phyloP scores from a whole-genome alignment of 2,113 vertebrate genomes.

The Crocuta crocuta region DNA sequence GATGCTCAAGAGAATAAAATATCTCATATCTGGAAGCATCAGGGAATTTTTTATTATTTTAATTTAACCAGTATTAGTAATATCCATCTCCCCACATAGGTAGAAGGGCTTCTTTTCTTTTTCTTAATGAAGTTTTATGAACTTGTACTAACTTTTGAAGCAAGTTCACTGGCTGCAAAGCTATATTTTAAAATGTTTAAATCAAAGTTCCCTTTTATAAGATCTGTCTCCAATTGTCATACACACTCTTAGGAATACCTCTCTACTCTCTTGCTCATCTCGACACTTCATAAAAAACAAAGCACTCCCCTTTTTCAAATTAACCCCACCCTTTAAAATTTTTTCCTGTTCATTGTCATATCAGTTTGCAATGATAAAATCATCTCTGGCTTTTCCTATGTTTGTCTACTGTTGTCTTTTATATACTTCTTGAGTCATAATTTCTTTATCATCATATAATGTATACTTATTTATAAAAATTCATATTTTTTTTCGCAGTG shows the following conservation, averaged over 20 bases:
- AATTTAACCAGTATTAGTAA: not conserved
- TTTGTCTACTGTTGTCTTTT: not conserved
- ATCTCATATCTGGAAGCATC: not conserved
- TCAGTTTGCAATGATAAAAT: not conserved
- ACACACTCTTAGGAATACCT: not conserved
- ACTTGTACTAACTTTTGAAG: not conserved
- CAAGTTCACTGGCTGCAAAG: not conserved
- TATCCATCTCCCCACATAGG: not conserved
- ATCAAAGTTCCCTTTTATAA: not conserved
- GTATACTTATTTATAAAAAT: not conserved
- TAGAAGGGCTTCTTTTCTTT: not conserved
- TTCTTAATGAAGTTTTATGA: not conserved
- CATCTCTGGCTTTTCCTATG: not conserved
- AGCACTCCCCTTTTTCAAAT: not conserved
- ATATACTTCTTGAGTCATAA: not conserved
- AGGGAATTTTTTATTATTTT: conserved; percentile 7
- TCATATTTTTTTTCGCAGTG: not conserved
- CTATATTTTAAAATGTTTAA: not conserved
- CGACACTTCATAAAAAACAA: not conserved
- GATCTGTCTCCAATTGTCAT: not conserved
- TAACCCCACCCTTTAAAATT: not conserved
- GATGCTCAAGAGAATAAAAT: not conserved
- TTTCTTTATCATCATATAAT: not conserved
- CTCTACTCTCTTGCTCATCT: not conserved
- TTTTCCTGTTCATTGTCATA: not conserved